phyloP scores from a whole-genome alignment of 2,797 vertebrate genomes.

The Kryptolebias ocellatus region DNA sequence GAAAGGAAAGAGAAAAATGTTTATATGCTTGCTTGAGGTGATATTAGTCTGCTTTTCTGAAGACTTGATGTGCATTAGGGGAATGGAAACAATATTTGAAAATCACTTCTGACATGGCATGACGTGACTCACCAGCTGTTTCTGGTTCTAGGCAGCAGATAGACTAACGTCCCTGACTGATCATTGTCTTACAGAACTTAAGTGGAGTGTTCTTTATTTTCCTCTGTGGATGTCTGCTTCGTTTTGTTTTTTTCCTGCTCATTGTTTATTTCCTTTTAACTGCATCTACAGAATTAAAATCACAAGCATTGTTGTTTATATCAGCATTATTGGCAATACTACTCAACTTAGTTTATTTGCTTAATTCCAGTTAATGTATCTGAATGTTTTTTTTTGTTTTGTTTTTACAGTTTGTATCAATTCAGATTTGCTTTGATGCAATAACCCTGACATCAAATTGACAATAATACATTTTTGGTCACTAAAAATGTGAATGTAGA shows the following conservation, averaged over 20 bases:
- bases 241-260: background rate
- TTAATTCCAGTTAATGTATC: no score
- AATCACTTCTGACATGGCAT: constrained; percentile 1
- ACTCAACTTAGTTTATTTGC: no score
- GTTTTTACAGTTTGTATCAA: background rate
- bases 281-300: no score
- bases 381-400: no score
- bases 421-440: background rate
- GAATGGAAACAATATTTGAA: background rate
- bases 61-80: background rate
- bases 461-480: background rate
- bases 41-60: background rate
- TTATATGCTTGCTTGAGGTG: background rate
- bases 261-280: background rate
- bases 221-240: background rate
- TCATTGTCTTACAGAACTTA: background rate
- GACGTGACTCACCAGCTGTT: background rate
- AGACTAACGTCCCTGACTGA: background rate
- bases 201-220: background rate
- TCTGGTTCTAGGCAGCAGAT: background rate
- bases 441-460: background rate
- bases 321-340: no score
- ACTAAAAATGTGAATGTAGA: background rate
- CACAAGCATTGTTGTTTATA: no score
- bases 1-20: background rate